Percentiles rank a stretch among this genome's conserved stretches.
Evolutionary conservation across 92 coral and sea anemone species (phyloP).

Genomic region (Phymanthus crucifer): DNA sequence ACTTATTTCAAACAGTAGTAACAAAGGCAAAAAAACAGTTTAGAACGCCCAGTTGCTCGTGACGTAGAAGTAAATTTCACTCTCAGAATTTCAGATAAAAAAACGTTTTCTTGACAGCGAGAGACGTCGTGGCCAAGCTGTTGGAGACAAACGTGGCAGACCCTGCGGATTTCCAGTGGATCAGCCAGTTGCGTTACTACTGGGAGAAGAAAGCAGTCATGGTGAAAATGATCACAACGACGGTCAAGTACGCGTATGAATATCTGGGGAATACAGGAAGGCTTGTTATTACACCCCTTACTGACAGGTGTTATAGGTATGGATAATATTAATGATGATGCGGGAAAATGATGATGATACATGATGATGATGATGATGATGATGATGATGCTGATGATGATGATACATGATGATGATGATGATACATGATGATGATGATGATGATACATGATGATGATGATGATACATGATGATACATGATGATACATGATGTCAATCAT

Average conservation of each 20-base stretch:
- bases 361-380: neutral
- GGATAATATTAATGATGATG: slow-evolving; percentile 1
- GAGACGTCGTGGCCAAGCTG: slow-evolving; percentile 91
- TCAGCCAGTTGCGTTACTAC: slow-evolving; percentile 93
- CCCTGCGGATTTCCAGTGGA: slow-evolving; percentile 95
- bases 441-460: neutral
- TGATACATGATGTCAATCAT: neutral
- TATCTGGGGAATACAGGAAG: slow-evolving; percentile 97
- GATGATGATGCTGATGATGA: neutral
- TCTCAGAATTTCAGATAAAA: no score
- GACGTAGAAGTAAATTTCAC: neutral
- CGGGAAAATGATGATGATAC: neutral
- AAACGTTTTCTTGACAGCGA: slow-evolving; percentile 64
- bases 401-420: slow-evolving; percentile 2
- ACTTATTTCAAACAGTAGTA: no score
- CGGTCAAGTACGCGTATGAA: slow-evolving; percentile 93
- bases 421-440: neutral
- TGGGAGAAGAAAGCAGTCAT: slow-evolving; percentile 84
- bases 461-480: no score
- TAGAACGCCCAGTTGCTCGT: no score
- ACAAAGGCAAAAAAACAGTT: no score
- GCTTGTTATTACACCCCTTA: slow-evolving; percentile 94
- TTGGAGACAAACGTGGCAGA: slow-evolving; percentile 72
- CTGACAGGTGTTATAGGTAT: slow-evolving; percentile 98
- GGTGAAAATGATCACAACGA: slow-evolving; percentile 93